Conservation (phyloP, 2,113 vertebrate species). For the Lagenorhynchus albirostris region DNA sequence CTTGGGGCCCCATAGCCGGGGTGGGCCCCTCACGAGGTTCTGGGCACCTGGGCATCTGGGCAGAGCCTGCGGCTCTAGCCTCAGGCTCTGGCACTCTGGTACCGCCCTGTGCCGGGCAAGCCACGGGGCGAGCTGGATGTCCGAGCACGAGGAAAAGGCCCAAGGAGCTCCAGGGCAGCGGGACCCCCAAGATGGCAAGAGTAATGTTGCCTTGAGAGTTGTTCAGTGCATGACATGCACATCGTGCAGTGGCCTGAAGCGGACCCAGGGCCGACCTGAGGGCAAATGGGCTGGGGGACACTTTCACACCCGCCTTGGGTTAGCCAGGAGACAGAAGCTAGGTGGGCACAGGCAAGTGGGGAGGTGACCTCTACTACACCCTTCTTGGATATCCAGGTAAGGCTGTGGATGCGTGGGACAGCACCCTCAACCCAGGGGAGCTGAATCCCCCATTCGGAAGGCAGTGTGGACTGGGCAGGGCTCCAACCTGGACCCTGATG, state of each 20-base stretch:
- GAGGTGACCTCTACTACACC: fast-evolving
- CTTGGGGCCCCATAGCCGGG: not conserved
- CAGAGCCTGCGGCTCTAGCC: not conserved
- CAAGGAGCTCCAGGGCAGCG: not conserved
- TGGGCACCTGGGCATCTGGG: not conserved
- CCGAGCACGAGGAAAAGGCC: fast-evolving
- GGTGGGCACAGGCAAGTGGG: not conserved
- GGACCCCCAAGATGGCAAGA: fast-evolving
- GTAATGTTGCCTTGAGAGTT: fast-evolving
- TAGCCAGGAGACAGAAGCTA: not conserved
- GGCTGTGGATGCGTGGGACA: not conserved
- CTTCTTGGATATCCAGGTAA: not conserved
- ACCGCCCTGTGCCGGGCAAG: not conserved
- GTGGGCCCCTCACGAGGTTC: no score
- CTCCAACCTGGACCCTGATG: fast-evolving
- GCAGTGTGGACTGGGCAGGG: not conserved
- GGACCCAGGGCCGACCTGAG: not conserved
- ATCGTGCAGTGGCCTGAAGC: not conserved
- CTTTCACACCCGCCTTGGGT: fast-evolving
- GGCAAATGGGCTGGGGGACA: not conserved
- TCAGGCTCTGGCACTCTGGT: not conserved
- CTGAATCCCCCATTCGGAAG: fast-evolving
- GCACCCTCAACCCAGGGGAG: fast-evolving
- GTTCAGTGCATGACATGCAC: not conserved
- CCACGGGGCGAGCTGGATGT: not conserved